Percentiles rank a stretch among this genome's conserved stretches.
Evolutionary conservation across 2,888 invertebrate species (phyloP).

Genomic region (Dryococelus australis): DNA sequence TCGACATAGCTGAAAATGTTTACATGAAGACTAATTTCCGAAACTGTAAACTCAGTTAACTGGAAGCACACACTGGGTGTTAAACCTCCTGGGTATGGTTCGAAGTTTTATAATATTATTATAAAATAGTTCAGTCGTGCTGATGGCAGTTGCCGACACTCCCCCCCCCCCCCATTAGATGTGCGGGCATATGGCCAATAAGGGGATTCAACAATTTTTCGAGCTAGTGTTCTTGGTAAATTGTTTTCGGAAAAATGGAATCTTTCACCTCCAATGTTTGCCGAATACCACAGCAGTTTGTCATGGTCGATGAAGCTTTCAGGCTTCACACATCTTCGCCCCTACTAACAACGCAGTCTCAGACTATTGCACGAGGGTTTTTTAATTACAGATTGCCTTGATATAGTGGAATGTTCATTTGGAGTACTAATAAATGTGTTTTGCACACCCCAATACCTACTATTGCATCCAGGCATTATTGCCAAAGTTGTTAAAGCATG

Average conservation of each 20-base stretch:
- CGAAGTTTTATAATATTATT: background rate
- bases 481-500: background rate
- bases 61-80: background rate
- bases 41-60: background rate
- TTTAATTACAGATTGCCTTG: background rate
- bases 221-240: background rate
- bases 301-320: background rate
- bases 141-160: background rate
- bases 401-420: background rate
- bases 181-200: background rate
- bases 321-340: background rate
- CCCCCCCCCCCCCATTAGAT: background rate
- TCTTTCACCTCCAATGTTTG: background rate
- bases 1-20: background rate
- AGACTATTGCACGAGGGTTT: background rate
- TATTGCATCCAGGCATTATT: background rate
- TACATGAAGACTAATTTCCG: background rate
- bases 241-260: background rate
- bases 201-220: background rate
- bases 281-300: background rate
- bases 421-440: conserved; percentile 24
- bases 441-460: background rate
- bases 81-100: background rate
- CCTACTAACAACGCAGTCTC: background rate
- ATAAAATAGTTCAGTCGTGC: background rate